Evolutionary conservation across 2,797 vertebrate genomes (phyloP).

Genomic region (Phaenicophaeus curvirostris): DNA sequence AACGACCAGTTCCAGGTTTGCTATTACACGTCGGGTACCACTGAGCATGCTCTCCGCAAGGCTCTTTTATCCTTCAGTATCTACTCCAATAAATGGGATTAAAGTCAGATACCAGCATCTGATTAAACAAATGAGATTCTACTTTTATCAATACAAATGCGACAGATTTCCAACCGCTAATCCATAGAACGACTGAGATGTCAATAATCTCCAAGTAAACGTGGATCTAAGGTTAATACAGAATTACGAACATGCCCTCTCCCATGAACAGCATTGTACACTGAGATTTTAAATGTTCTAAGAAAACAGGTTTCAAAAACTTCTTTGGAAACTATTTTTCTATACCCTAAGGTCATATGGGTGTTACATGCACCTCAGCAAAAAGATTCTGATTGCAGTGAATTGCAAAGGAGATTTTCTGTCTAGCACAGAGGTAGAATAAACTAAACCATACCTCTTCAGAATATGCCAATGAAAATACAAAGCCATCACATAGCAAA

Average conservation of each 20-base stretch:
- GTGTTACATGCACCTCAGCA: not conserved
- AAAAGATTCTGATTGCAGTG: constrained; percentile 10
- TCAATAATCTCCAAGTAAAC: not conserved
- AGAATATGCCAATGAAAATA: constrained; percentile 23
- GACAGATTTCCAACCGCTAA: constrained; percentile 1
- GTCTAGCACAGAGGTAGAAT: not conserved
- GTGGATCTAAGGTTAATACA: not conserved
- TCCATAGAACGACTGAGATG: not conserved
- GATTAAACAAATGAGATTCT: not conserved
- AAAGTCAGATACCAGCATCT: not conserved
- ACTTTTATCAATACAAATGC: not conserved
- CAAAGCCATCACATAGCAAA: not conserved
- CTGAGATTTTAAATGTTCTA: not conserved
- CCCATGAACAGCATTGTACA: not conserved
- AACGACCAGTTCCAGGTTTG: not conserved
- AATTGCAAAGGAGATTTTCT: not conserved
- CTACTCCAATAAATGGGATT: not conserved
- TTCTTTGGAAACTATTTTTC: constrained; percentile 13
- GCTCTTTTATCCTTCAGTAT: constrained; percentile 2
- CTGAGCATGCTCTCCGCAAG: not conserved
- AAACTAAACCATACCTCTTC: not conserved
- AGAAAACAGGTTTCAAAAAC: constrained; percentile 15
- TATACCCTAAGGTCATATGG: not conserved
- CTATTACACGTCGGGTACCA: not conserved
- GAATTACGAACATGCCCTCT: fast-evolving